Percentiles rank a stretch among this genome's conserved stretches.
Evolutionary conservation across 2,888 invertebrate species (phyloP).

Genomic region (Drosophila sordidula): DNA sequence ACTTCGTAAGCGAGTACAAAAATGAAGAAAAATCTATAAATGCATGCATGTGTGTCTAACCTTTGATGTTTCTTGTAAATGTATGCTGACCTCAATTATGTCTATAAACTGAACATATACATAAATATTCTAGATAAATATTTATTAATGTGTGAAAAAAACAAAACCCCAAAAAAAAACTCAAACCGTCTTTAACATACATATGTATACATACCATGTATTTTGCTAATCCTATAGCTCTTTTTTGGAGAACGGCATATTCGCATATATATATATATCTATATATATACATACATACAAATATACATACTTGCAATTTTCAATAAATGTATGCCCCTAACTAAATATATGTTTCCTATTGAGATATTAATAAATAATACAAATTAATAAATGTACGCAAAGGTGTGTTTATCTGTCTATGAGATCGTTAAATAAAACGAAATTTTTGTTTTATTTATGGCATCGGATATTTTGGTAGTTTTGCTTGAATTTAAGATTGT

Average conservation of each 20-base stretch:
- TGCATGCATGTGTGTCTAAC: slow-evolving; percentile 50
- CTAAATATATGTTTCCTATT: slow-evolving; percentile 61
- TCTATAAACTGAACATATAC: slow-evolving; percentile 74
- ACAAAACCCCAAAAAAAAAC: slow-evolving; percentile 21
- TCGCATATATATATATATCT: slow-evolving; percentile 22
- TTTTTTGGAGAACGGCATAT: slow-evolving; percentile 69
- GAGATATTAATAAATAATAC: slow-evolving; percentile 53
- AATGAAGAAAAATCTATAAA: slow-evolving; percentile 39
- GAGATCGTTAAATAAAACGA: neutral
- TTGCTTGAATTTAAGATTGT: neutral
- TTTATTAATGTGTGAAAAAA: slow-evolving; percentile 44
- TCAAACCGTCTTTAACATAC: slow-evolving; percentile 69
- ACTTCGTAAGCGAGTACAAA: neutral
- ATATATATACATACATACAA: slow-evolving; percentile 4
- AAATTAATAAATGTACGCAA: slow-evolving; percentile 14
- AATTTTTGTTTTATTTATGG: neutral
- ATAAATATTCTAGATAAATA: slow-evolving; percentile 55
- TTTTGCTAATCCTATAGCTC: slow-evolving; percentile 76
- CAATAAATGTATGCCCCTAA: slow-evolving; percentile 41
- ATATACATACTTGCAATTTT: slow-evolving; percentile 31
- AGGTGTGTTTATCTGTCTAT: neutral
- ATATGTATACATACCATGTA: slow-evolving; percentile 67
- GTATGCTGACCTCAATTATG: slow-evolving; percentile 80
- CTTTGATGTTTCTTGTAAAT: slow-evolving; percentile 66
- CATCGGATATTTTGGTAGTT: neutral